Conservation (phyloP, 2,113 vertebrate genomes). For the Parus major region DNA sequence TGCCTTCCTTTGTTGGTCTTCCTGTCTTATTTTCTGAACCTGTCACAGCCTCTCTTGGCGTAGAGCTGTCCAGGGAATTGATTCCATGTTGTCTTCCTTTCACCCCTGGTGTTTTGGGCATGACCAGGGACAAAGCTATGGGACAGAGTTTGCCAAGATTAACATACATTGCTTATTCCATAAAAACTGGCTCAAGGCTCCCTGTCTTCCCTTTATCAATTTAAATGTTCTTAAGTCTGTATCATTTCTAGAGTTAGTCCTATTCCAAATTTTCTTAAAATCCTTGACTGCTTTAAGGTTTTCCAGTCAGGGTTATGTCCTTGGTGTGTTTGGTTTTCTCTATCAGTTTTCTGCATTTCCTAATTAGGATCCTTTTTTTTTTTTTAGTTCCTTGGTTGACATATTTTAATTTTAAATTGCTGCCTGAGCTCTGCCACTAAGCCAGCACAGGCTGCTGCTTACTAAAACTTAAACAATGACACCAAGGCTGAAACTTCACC, state of each 20-base stretch:
- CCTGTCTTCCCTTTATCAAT: background rate
- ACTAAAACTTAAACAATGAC: background rate
- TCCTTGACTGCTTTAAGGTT: background rate
- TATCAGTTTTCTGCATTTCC: background rate
- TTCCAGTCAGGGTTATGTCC: background rate
- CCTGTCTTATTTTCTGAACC: background rate
- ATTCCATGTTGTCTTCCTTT: background rate
- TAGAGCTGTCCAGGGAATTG: background rate
- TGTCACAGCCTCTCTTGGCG: background rate
- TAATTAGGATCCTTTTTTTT: background rate
- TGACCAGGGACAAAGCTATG: background rate
- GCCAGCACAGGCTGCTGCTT: background rate
- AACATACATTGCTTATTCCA: background rate
- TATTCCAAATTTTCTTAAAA: background rate
- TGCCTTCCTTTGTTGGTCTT: background rate
- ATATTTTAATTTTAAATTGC: background rate
- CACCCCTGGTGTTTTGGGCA: background rate
- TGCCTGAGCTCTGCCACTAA: background rate
- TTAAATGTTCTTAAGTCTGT: background rate
- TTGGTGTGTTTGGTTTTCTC: background rate
- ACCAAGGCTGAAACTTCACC: background rate
- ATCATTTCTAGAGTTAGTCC: background rate
- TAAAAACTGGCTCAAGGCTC: background rate
- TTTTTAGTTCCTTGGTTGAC: background rate
- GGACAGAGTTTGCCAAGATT: background rate